Percentiles rank a stretch among this genome's conserved stretches.
These are phyloP conservation scores for Sciaenops ocellatus DNA, from an alignment of 2,797 vertebrate species.

Conservation along the genomic window DNA sequence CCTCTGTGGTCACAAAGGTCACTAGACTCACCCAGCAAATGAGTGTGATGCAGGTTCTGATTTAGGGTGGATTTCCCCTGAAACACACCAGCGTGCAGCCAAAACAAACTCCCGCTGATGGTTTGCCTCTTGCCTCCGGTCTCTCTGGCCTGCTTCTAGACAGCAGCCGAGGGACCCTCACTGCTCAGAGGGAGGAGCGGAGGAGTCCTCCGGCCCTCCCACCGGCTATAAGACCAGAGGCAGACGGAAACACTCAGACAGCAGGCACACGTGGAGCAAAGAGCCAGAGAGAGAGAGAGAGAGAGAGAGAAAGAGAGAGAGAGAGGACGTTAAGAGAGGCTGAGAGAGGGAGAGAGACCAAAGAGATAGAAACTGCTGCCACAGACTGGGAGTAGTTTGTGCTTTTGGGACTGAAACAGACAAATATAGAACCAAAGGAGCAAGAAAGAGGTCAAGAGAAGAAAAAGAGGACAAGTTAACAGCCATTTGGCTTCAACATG, in stretches of 20 bases:
- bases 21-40: constrained; percentile 34
- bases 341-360: constrained; percentile 51
- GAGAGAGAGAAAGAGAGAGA: constrained; percentile 53
- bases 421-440: constrained; percentile 54
- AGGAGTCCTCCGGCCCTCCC: constrained; percentile 78
- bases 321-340: neutral
- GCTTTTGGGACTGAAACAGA: constrained; percentile 54
- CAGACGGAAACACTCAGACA: constrained; percentile 88
- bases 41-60: constrained; percentile 64
- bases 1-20: constrained; percentile 36
- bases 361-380: constrained; percentile 60
- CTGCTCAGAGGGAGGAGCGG: constrained; percentile 77
- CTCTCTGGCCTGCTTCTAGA: constrained; percentile 82
- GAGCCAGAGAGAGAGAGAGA: constrained; percentile 65
- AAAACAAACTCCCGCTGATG: constrained; percentile 82
- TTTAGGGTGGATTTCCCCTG: constrained; percentile 78
- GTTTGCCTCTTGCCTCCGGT: constrained; percentile 82
- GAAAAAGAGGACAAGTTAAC: constrained; percentile 40
- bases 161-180: constrained; percentile 79
- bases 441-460: constrained; percentile 34
- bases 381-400: constrained; percentile 58
- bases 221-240: constrained; percentile 86
- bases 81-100: constrained; percentile 72
- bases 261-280: constrained; percentile 87
- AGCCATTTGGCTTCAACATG: constrained; percentile 43